phyloP scores from a whole-genome alignment of 1,140 invertebrate genomes.

The Lepidurus couesii region DNA sequence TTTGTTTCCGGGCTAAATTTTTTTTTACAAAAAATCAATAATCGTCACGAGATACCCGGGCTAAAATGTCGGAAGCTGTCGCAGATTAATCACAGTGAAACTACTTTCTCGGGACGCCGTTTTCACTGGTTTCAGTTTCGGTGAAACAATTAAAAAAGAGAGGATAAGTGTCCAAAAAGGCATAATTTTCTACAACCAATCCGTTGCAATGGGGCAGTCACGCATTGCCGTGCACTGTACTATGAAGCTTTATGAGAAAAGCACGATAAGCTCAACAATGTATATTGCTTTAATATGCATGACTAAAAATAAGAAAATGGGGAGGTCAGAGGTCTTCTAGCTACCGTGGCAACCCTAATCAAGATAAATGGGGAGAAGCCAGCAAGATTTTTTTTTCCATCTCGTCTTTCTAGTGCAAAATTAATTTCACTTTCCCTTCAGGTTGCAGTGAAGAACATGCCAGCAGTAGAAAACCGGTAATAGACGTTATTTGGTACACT shows the following conservation, averaged over 20 bases:
- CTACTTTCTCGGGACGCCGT: too few species aligned
- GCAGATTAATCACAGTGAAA: too few species aligned
- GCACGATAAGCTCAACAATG: background rate
- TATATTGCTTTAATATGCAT: background rate
- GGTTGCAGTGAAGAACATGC: background rate
- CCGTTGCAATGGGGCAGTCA: background rate
- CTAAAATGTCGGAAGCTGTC: too few species aligned
- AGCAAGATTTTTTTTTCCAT: background rate
- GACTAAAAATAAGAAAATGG: background rate
- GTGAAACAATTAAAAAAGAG: too few species aligned
- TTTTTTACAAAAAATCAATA: too few species aligned
- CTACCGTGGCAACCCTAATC: background rate
- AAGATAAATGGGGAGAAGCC: background rate
- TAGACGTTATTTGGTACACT: conserved; percentile 1
- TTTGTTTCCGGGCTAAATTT: too few species aligned
- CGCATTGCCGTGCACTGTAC: background rate
- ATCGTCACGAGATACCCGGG: too few species aligned
- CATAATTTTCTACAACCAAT: too few species aligned
- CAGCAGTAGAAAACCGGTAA: background rate
- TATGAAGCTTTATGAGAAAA: background rate
- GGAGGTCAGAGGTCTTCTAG: conserved; percentile 8
- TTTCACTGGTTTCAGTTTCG: too few species aligned
- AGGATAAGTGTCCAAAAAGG: too few species aligned
- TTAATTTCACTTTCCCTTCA: background rate
- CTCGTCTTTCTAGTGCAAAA: background rate